Evolutionary conservation across 2,797 vertebrate genomes (phyloP).

Genomic region (Eulemur coronatus): DNA sequence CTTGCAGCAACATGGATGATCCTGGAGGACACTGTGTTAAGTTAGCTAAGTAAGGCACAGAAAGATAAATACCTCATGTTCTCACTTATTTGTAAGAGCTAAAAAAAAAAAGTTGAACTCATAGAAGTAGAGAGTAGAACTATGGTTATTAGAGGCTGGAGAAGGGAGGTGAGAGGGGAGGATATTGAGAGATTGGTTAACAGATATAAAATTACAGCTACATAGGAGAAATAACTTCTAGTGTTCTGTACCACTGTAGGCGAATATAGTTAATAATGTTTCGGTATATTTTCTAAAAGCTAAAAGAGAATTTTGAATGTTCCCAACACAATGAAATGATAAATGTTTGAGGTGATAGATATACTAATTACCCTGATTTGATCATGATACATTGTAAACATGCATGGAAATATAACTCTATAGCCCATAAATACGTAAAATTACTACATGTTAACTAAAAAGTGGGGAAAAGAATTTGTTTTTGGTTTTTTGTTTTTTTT

Average conservation of each 20-base stretch:
- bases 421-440: neutral
- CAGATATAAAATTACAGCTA: neutral
- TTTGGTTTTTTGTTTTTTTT: neutral
- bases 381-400: neutral
- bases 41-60: neutral
- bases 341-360: neutral
- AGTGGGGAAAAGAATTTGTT: neutral
- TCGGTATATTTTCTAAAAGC: neutral
- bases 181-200: neutral
- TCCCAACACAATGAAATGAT: neutral
- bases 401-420: neutral
- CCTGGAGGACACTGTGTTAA: neutral
- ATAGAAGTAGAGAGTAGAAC: neutral
- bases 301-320: neutral
- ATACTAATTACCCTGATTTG: neutral
- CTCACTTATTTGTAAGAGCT: neutral
- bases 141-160: neutral
- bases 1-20: too few relatives aligned
- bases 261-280: neutral
- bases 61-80: neutral
- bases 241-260: neutral
- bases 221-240: neutral
- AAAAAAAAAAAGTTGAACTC: neutral
- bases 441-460: neutral
- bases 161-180: accelerated